Base-by-base conservation (phyloP, 2,113 vertebrate species). In the Grallaria varia region DNA sequence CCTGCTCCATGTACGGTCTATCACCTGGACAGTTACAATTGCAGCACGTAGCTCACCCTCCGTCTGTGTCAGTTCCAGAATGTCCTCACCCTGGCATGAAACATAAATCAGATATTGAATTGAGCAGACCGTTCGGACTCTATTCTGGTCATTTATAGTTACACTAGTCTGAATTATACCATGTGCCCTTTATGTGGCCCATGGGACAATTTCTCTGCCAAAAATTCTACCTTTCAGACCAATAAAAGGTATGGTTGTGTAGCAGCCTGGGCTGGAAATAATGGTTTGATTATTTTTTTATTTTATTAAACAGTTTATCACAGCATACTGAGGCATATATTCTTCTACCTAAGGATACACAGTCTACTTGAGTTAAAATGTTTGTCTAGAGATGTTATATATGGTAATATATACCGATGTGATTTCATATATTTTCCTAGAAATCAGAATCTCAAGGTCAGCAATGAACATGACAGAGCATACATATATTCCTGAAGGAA, bases 301-400 rank as follows among this genome's bases (percentile, higher is more conserved):
- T 95, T 96, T 95, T 96, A 95, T 92, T 90, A 52, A 88, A 77
- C 21, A 74, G 60, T 86, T 93, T 96, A 86, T 97, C 78, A 31
- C 67, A 80, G 58, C 25, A n/a, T 81, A 85, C 44, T 37, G 9
- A 76, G 49, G 47, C 66, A 92, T 87, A 91, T 92, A 66, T 87
- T 93, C 75, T 93, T 73, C 52, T 83, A 62, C 47, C n/a, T 68
- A 76, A 42, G 47, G 80, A 90, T 74, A 89, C 40, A 79, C 25
- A 92, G 74, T 87, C 56, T 87, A 84, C 44, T 50, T 35, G 24
- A 58, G 40, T 89, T 83, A 83, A 94, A 92, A 72, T 77, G 49
- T 81, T 94, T 87, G 30, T 90, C 25, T 90, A 55, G 50, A 92
- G 87, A 82, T 73, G 53, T 69, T 88, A 78, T 81, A 84, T 73